Evolutionary conservation across 1,140 invertebrate species (phyloP).

Genomic region (Lordiphosa clarofinis): DNA sequence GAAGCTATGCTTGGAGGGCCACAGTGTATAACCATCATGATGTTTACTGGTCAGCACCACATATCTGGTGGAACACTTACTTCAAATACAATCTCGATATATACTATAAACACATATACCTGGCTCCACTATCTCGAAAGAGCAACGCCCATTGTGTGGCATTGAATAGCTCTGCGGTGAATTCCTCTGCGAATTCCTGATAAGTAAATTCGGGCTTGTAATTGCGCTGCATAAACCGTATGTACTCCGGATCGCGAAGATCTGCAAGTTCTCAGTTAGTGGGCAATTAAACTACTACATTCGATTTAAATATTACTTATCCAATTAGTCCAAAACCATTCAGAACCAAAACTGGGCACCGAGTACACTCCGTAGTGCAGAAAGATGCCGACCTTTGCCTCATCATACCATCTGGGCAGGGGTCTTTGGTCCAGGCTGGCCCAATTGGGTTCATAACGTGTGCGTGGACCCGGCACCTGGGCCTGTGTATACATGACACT

Average conservation of each 20-base stretch:
- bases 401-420: slow-evolving; percentile 92
- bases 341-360: slow-evolving; percentile 90
- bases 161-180: slow-evolving; percentile 91
- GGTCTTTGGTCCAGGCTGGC: slow-evolving; percentile 90
- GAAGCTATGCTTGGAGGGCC: slow-evolving; percentile 91
- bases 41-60: slow-evolving; percentile 96
- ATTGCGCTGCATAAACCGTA: slow-evolving; percentile 87
- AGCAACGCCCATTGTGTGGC: slow-evolving; percentile 88
- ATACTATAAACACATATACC: slow-evolving; percentile 80
- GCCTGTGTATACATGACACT: neutral
- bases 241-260: slow-evolving; percentile 66
- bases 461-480: slow-evolving; percentile 37
- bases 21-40: slow-evolving; percentile 95
- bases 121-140: slow-evolving; percentile 88
- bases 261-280: slow-evolving; percentile 8
- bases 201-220: slow-evolving; percentile 91
- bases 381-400: slow-evolving; percentile 95
- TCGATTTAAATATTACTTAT: slow-evolving; percentile 80
- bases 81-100: neutral
- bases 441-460: slow-evolving; percentile 86
- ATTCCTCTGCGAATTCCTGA: slow-evolving; percentile 91
- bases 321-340: slow-evolving; percentile 94
- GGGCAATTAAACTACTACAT: neutral
- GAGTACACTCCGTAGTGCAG: slow-evolving; percentile 96
- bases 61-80: slow-evolving; percentile 82